These are phyloP conservation scores for Drosophila pseudotalamancana DNA, from an alignment of 2,888 invertebrate genomes.

Conservation along the genomic window DNA sequence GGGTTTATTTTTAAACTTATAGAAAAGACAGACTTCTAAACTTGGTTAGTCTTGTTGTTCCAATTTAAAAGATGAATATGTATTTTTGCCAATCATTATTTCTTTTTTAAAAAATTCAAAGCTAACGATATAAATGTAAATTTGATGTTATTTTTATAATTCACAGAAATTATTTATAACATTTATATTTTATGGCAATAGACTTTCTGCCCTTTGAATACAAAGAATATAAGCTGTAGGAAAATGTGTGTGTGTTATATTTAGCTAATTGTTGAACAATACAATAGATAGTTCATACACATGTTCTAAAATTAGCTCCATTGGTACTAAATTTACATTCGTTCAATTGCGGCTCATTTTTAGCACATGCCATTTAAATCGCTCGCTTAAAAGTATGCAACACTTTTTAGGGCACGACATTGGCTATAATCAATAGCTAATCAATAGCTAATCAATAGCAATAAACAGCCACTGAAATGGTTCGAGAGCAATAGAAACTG, in stretches of 20 bases:
- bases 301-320: not conserved
- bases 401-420: not conserved
- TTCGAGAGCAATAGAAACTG: not conserved
- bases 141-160: too few relatives aligned
- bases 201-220: too few relatives aligned
- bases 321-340: not conserved
- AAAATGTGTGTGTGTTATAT: not conserved
- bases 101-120: too few relatives aligned
- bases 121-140: too few relatives aligned
- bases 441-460: conserved; percentile 4
- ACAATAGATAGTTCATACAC: not conserved
- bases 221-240: not conserved
- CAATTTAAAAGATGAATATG: too few relatives aligned
- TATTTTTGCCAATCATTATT: too few relatives aligned
- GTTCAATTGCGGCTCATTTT: conserved; percentile 12
- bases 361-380: conserved; percentile 17
- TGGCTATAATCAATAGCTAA: too few relatives aligned
- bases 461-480: conserved; percentile 1
- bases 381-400: conserved; percentile 53
- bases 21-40: too few relatives aligned
- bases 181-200: too few relatives aligned
- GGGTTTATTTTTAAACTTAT: too few relatives aligned
- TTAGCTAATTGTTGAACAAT: not conserved
- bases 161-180: too few relatives aligned
- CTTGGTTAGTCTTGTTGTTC: too few relatives aligned